Evolutionary conservation across 2,113 vertebrate genomes (phyloP), one percentile per base, ranked within the genome.

Genomic region (Astatoreochromis straeleni): DNA sequence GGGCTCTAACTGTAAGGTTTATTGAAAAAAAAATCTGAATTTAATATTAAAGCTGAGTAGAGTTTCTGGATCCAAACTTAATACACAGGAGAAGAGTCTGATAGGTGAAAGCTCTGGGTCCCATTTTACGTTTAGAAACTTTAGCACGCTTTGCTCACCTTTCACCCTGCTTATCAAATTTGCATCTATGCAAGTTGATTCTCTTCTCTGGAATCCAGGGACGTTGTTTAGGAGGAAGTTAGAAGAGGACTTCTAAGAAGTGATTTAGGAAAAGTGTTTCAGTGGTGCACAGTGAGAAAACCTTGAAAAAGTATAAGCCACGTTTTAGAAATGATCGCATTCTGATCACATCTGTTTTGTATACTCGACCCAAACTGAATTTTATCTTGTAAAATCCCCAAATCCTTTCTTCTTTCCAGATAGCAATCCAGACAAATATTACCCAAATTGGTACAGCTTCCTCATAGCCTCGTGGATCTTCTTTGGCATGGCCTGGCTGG

Each of bases 401-500:
- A 26, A 54, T 7, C n/a, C 49, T 65, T 70, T 40, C 21, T 68
- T 19, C 53, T n/a, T 82, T 40, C 19, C 81, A 99, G 98, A 97
- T 51, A 97, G 92, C 89, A 96, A 98, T 84, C 97, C 97, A 38
- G 96, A 97, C 9, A 94, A 24, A 9, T n/a, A 1, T 1, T 98
- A 98, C 89, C 98, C 97, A 0, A 31, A 91, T 24, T 98, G 98
- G 98, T 98, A 98, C 92, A 97, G 97, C 82, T 83, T 97, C 83
- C 86, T 97, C 5, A 93, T 98, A 83, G 97, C 97, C 33, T 92
- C 96, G 1, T 98, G 98, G 98, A 99, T 99, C 91, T 97, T 99
- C 89, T 98, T 99, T 70, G 97, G 98, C 70, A 93, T 99, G 97
- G 97, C 98, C 0, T 99, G 98, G 98, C 95, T 98, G 78, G 97